Conservation (phyloP, 2,888 invertebrate species). For the Diploptera punctata region DNA sequence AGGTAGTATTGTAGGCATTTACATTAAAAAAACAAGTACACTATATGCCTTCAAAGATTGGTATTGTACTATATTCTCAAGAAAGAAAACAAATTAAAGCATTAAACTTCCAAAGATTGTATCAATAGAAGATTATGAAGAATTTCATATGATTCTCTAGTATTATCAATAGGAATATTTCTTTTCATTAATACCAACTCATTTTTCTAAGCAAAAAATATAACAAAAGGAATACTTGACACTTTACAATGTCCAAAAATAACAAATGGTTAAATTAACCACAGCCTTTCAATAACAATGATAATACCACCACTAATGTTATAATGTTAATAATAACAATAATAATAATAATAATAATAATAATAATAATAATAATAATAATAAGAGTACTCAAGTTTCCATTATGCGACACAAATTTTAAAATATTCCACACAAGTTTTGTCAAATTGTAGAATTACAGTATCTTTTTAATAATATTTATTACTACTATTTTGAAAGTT, state of each 20-base stretch:
- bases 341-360: slow-evolving; percentile 9
- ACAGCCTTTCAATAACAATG: too few species aligned
- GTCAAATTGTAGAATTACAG: too few species aligned
- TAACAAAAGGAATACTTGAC: too few species aligned
- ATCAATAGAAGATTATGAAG: neutral
- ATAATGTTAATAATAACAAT: slow-evolving; percentile 1
- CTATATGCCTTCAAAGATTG: neutral
- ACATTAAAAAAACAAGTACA: neutral
- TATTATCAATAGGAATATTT: neutral
- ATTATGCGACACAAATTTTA: too few species aligned
- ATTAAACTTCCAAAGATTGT: neutral
- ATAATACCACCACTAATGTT: too few species aligned
- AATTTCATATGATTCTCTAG: neutral
- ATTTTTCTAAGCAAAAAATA: neutral
- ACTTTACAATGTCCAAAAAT: too few species aligned
- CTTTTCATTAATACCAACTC: neutral
- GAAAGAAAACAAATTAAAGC: neutral
- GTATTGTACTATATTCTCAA: neutral
- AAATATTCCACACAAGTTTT: too few species aligned
- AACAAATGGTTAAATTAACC: too few species aligned
- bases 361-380: neutral
- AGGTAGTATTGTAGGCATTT: neutral
- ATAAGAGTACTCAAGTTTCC: too few species aligned
- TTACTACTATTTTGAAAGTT: too few species aligned
- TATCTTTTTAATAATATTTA: too few species aligned